Evolutionary conservation across 2,113 vertebrate genomes (phyloP), one percentile per base, ranked within the genome.

Genomic region (Xiphorhynchus elegans): DNA sequence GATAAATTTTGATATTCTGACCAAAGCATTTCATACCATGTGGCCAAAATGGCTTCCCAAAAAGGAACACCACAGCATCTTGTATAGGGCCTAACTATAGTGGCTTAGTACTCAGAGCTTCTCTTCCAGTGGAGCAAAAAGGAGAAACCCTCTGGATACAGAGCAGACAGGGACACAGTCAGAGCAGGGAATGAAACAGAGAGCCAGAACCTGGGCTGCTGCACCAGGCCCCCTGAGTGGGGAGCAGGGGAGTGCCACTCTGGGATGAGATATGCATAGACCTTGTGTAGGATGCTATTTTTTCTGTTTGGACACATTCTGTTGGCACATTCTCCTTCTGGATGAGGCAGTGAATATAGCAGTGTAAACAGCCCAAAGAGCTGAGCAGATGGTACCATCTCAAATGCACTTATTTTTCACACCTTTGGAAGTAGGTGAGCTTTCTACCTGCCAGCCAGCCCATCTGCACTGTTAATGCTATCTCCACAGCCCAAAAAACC

Each of bases 371-470:
- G 24, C 82, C 75, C 70, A 42, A 73, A 74, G 37, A 72, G 19
- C 84, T 29, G 44, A 81, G 84, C 81, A 95, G 82, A 94, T 69
- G 84, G 81, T 37, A 69, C 58, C 50, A 53, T 29, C 26, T 47
- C 39, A 87, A 87, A 87, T 3, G 1, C 47, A 70, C n/a, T 26
- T 2, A 4, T 23, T 93, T 86, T 79, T 95, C 84, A 69, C 77
- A 91, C 79, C 70, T 93, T 69, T 58, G 53, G 59, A 90, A 92
- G 28, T 5, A 87, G 63, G 55, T 85, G 88, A 75, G 19, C 23
- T 89, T 77, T 50, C 72, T 72, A 84, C 60, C 84, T 86, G 84
- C 63, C 76, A 66, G 42, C 55, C 82, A 93, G 59, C 64, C 75
- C 78, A 76, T 85, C 80, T 94, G 83, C 40, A 92, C n/a, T 55